Evolutionary conservation across 2,888 invertebrate genomes (phyloP), one percentile per base, ranked within the genome.

Genomic region (Epinotia bilunana): DNA sequence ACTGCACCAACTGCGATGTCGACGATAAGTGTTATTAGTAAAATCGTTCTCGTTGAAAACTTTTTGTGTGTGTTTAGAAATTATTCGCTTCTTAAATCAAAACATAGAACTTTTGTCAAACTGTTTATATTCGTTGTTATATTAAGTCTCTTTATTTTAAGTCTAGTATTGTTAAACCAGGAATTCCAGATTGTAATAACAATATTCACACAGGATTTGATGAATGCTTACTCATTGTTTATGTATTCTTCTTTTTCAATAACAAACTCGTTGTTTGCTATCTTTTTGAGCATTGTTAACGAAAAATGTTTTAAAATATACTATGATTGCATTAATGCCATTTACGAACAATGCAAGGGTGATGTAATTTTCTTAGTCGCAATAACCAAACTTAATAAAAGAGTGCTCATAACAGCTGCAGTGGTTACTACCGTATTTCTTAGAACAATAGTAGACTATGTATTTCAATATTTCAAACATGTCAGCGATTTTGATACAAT

Each of bases 301-400:
- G 23, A 18, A 11, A 28, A 28, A 6, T 46, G 23, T 3, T 60
- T 69, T 23, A 49, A 60, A 60, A 5, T 23, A n/a, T 69, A 60
- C 43, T 12, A 16, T 2, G 60, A 46, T 11, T 49, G 60, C 28
- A 69, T 69, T 6, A 13, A 69, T 18, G 16, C 20, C 0, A 28
- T 69, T 46, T n/a, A 69, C 58, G 11, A 60, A 46, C n/a, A 16
- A 16, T 58, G 58, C 6, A 46, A 69, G 12, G 23, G n/a, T 43
- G 60, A 69, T 46, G 3, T 11, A 11, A 3, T 58, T 9, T 69
- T n/a, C n/a, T 23, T 28, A n/a, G 16, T 11, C 2, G 20, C 58
- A 16, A 58, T 69, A 13, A 58, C 43, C 13, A 69, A 46, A 23
- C n/a, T 69, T 5, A 69, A 46, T 20, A 58, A 5, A 11, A 46